A percentile compares a stretch with the other conserved stretches of the same genome.
Conservation (phyloP, 2,888 invertebrate genomes). For the Anticlea derivata region DNA sequence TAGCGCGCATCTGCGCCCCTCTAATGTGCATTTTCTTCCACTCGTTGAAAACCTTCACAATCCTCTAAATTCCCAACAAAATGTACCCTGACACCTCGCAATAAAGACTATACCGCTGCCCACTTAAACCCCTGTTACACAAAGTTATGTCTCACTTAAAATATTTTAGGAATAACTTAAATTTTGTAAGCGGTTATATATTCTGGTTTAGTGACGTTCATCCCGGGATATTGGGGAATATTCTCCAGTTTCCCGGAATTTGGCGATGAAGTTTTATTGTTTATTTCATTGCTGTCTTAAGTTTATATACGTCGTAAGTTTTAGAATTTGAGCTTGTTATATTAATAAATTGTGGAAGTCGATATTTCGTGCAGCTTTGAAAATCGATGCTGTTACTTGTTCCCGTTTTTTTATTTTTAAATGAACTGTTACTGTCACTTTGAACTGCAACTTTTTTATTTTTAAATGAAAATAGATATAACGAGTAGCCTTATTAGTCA, state of each 20-base stretch:
- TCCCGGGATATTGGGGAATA: conserved; percentile 11
- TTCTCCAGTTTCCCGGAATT: neutral
- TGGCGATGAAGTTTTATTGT: conserved; percentile 19
- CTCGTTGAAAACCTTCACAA: conserved; percentile 31
- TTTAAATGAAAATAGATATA: too few species aligned
- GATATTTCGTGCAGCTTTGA: too few species aligned
- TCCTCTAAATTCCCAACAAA: conserved; percentile 13
- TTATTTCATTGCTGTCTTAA: conserved; percentile 13
- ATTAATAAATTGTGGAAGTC: neutral
- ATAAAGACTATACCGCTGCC: conserved; percentile 16
- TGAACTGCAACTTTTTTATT: too few species aligned
- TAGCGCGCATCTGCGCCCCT: conserved; percentile 32
- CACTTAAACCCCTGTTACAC: conserved; percentile 18
- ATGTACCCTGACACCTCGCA: conserved; percentile 17
- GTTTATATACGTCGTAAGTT: conserved; percentile 17
- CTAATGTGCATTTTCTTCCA: conserved; percentile 37
- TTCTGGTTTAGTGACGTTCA: conserved; percentile 24
- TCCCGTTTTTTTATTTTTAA: too few species aligned
- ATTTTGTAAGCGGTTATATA: conserved; percentile 31
- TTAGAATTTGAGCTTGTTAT: conserved; percentile 1
- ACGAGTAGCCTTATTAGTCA: too few species aligned
- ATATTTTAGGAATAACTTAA: conserved; percentile 37
- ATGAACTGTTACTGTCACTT: too few species aligned
- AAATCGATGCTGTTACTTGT: too few species aligned
- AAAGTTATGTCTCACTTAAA: conserved; percentile 34